Base-by-base conservation (phyloP, 2,888 invertebrate species). In the Lasioglossum calceatum region DNA sequence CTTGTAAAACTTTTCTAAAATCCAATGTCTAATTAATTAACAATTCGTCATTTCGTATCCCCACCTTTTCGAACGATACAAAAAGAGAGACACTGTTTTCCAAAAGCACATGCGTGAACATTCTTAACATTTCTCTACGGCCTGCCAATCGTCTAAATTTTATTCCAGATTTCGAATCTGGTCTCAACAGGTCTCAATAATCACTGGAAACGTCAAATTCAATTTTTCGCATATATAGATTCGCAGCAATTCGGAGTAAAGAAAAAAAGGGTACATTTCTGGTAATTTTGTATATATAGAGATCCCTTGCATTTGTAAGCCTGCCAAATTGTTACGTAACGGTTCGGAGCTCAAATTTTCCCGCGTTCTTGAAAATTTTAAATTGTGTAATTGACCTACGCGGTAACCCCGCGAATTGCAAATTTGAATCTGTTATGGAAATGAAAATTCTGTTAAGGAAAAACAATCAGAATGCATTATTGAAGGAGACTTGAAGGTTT, bases 1-100 rank as follows among this genome's bases (percentile, higher is more conserved):
- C 14, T 36, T 86, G 73, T 89, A 91, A 89, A 89, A 83, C n/a
- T 73, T 14, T 4, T 91, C 76, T 71, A 88, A 88, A 91, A 87
- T 36, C 19, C 39, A 74, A 19, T 32, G 75, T 42, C 0, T 42
- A 42, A 70, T 71, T 42, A 58, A 75, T 87, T 79, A 89, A 67
- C 39, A 82, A 77, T 84, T 75, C 89, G 82, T 87, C 61, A 12
- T 87, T 81, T 70, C 12, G 0, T 61, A 32, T 36, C 64, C 42
- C 67, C 32, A 79, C 44, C 58, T 85, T 61, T 75, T 83, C 44
- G n/a, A 79, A 70, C 73, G 14, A 50, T 73, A n/a, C 27, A 39
- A 71, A 74, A 71, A 54, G n/a, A 54, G 16, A 44, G 61, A 58
- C 70, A 77, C 50, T 77, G 54, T 74, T 83, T 72, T 64, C 3